phyloP scores from a whole-genome alignment of 2,888 invertebrate species.

The Molorchus minor region DNA sequence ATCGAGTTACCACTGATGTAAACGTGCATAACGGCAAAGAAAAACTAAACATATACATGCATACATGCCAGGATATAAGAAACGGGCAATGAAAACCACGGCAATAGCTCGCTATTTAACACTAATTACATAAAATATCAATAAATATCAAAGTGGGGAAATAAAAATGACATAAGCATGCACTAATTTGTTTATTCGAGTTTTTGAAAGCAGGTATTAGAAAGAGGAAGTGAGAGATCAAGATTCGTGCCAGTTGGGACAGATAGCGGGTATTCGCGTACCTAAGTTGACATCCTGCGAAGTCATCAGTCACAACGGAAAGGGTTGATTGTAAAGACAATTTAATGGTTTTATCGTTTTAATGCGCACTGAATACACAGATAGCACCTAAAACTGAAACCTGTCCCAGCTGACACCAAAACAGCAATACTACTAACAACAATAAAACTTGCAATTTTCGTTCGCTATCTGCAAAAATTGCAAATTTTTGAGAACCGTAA shows the following conservation, averaged over 20 bases:
- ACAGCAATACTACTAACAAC: constrained; percentile 43
- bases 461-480: constrained; percentile 17
- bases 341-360: constrained; percentile 36
- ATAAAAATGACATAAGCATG: too few relatives aligned
- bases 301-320: constrained; percentile 45
- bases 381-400: constrained; percentile 58
- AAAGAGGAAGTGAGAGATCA: constrained; percentile 49
- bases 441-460: constrained; percentile 33
- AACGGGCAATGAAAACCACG: too few relatives aligned
- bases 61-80: too few relatives aligned
- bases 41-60: too few relatives aligned
- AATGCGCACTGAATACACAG: constrained; percentile 51
- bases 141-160: too few relatives aligned
- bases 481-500: constrained; percentile 7
- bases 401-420: constrained; percentile 64
- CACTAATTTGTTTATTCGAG: constrained; percentile 9
- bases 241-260: constrained; percentile 69
- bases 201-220: constrained; percentile 26
- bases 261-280: constrained; percentile 50
- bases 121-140: too few relatives aligned
- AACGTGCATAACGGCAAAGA: too few relatives aligned
- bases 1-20: too few relatives aligned
- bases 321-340: constrained; percentile 40
- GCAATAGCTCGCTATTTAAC: too few relatives aligned
- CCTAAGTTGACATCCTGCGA: constrained; percentile 44